Evolutionary conservation across 35 echinoderm and acorn worm species (phyloP).

Genomic region (Strongylocentrotus purpuratus): DNA sequence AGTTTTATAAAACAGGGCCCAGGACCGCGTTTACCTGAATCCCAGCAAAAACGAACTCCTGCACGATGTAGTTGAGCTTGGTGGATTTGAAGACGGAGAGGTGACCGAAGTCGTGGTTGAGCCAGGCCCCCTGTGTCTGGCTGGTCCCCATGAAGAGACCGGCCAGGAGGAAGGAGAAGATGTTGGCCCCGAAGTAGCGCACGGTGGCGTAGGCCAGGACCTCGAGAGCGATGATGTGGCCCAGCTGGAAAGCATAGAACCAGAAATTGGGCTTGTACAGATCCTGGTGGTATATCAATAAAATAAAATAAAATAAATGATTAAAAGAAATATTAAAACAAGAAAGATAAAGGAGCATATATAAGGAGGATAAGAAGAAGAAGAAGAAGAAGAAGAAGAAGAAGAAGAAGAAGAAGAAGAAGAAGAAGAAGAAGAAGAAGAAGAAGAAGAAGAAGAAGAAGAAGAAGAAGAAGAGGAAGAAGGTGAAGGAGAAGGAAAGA

Average conservation of each 20-base stretch:
- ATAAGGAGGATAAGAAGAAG: too few relatives aligned
- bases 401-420: too few relatives aligned
- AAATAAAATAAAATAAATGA: neutral
- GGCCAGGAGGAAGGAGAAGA: neutral
- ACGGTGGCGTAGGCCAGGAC: conserved; percentile 52
- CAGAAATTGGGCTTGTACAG: conserved; percentile 63
- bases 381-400: too few relatives aligned
- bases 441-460: too few relatives aligned
- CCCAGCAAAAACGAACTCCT: conserved; percentile 63
- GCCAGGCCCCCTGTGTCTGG: conserved; percentile 75
- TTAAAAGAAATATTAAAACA: too few relatives aligned
- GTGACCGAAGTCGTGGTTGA: conserved; percentile 84
- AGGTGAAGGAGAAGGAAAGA: too few relatives aligned
- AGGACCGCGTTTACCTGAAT: conserved; percentile 50
- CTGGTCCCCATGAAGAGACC: conserved; percentile 27
- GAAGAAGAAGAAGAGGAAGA: too few relatives aligned
- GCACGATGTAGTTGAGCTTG: conserved; percentile 59
- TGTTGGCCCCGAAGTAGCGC: conserved; percentile 46
- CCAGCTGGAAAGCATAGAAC: conserved; percentile 74
- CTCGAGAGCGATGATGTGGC: conserved; percentile 67
- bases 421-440: too few relatives aligned
- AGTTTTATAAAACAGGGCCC: too few relatives aligned
- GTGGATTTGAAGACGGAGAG: conserved; percentile 70
- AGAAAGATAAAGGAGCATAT: too few relatives aligned
- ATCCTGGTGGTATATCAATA: conserved; percentile 36